Base-by-base conservation (phyloP, 2,888 invertebrate genomes). In the Drosophila maculinotata region DNA sequence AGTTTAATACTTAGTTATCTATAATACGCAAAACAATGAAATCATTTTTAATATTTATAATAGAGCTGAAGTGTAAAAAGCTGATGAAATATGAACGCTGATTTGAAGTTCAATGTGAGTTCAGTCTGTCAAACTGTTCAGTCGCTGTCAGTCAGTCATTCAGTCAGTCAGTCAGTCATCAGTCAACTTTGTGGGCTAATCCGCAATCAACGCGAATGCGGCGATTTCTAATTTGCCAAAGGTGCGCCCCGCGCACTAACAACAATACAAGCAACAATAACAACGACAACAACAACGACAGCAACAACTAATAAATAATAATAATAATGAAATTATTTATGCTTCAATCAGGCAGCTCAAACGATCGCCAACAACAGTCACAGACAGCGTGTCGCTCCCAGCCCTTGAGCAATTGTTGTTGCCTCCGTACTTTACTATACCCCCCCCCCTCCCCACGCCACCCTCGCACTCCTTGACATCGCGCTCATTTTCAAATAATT, bases 341-440 rank as follows among this genome's bases (percentile, higher is more conserved):
- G 65, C 86, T 73, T 73, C 68, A 73, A 72, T 78, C 71, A 71
- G 59, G 76, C 64, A 64, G 47, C 69, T 52, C 39, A 17, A 52
- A 17, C 35, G 53, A 49, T 42, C 51, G 44, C 65, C 65, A 57
- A 63, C 45, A 74, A 76, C 79, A 76, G 69, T 65, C 83, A 75
- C 82, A 83, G 83, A 83, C 83, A 87, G 83, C 83, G 69, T 87
- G 83, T 79, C 83, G 87, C 83, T 83, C 87, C 82, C 81, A 82
- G 74, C 86, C 86, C 83, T 85, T 82, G 86, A 82, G 80, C 79
- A 74, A 74, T 70, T 73, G 79, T 47, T 59, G 42, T 31, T 44
- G 33, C 28, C 48, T 14, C 17, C 39, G 30, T 38, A n/a, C 6
- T 3, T 17, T 8, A n/a, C 25, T 12, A 14, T 6, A 9, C 9